Percentiles rank a stretch among this genome's conserved stretches.
These are phyloP conservation scores for Arothron firmamentum DNA, from an alignment of 2,113 vertebrate genomes.

Conservation along the genomic window DNA sequence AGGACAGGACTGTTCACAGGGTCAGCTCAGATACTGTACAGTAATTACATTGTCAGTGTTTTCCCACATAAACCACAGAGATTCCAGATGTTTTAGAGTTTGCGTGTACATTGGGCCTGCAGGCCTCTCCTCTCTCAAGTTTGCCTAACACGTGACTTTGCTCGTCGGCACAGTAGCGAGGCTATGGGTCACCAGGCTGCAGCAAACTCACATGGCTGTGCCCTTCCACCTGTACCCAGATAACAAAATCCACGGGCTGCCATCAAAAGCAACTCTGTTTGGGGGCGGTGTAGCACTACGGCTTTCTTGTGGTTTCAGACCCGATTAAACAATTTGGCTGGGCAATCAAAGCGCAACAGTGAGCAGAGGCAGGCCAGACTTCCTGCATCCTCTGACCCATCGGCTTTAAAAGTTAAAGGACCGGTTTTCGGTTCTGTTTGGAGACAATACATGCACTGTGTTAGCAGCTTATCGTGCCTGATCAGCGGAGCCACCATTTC, in stretches of 20 bases:
- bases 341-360: slow-evolving; percentile 60
- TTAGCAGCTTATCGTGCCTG: slow-evolving; percentile 40
- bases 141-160: slow-evolving; percentile 25
- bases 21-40: slow-evolving; percentile 50
- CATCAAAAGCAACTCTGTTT: slow-evolving; percentile 46
- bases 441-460: slow-evolving; percentile 55
- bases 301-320: slow-evolving; percentile 64
- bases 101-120: slow-evolving; percentile 17
- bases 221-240: slow-evolving; percentile 46
- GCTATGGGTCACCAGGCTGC: slow-evolving; percentile 21
- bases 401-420: slow-evolving; percentile 44
- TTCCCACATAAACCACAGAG: slow-evolving; percentile 57
- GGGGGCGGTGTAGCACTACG: slow-evolving; percentile 35
- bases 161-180: slow-evolving; percentile 36
- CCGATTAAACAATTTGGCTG: slow-evolving; percentile 69
- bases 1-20: slow-evolving; percentile 45
- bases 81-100: slow-evolving; percentile 64
- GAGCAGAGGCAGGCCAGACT: slow-evolving; percentile 51
- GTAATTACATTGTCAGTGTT: slow-evolving; percentile 39
- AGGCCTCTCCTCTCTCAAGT: slow-evolving; percentile 16
- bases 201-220: slow-evolving; percentile 38
- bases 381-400: slow-evolving; percentile 51
- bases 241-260: slow-evolving; percentile 16
- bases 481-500: slow-evolving; percentile 38
- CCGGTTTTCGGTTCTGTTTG: slow-evolving; percentile 47